Evolutionary conservation across 2,888 invertebrate species (phyloP).

Genomic region (Encarsia formosa): DNA sequence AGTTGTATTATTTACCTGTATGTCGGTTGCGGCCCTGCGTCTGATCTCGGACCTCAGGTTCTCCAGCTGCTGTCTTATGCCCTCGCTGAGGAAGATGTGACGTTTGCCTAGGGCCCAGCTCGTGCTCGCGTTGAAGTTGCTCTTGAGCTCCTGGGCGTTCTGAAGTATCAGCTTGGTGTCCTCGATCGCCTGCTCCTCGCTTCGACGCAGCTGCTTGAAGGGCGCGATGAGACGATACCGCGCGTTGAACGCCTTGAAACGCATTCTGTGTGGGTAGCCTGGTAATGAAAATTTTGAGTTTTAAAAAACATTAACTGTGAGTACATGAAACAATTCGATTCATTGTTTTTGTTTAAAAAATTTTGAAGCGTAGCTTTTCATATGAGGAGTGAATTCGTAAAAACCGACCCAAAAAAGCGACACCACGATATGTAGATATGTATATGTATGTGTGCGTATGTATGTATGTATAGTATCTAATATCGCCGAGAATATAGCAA

Average conservation of each 20-base stretch:
- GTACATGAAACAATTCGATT: too few relatives aligned
- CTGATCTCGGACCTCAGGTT: conserved; percentile 73
- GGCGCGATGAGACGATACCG: conserved; percentile 82
- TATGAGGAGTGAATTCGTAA: too few relatives aligned
- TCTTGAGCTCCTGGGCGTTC: conserved; percentile 61
- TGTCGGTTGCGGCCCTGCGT: conserved; percentile 74
- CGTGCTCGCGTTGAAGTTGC: conserved; percentile 52
- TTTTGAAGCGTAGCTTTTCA: too few relatives aligned
- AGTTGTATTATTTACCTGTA: too few relatives aligned
- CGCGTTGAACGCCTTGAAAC: conserved; percentile 86
- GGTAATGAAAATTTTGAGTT: neutral
- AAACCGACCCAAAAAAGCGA: too few relatives aligned
- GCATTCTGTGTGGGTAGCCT: conserved; percentile 90
- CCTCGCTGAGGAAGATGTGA: conserved; percentile 92
- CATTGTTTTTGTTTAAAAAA: too few relatives aligned
- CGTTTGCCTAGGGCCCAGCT: conserved; percentile 90
- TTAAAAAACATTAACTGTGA: neutral
- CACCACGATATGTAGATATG: too few relatives aligned
- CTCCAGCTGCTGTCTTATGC: conserved; percentile 85
- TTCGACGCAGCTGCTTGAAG: conserved; percentile 64
- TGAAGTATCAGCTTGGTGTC: conserved; percentile 74
- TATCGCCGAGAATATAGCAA: too few relatives aligned
- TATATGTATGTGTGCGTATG: too few relatives aligned
- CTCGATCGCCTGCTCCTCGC: conserved; percentile 70
- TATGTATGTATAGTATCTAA: too few relatives aligned